Percentiles rank a stretch among this genome's conserved stretches.
Evolutionary conservation across 1,140 invertebrate species (phyloP).

Genomic region (Melitaea cinxia): DNA sequence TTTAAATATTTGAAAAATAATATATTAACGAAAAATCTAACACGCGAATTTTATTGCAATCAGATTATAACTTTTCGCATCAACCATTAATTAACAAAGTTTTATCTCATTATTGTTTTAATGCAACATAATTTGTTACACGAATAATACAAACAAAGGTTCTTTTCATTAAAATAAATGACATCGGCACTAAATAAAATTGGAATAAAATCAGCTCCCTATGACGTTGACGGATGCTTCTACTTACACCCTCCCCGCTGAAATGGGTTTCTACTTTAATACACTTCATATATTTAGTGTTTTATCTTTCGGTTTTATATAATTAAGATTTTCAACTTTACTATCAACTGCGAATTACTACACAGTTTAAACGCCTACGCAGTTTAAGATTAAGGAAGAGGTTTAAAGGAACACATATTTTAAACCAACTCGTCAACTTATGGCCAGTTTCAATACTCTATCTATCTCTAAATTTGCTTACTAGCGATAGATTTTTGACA

Average conservation of each 20-base stretch:
- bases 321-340: constrained; percentile 1
- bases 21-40: too few relatives aligned
- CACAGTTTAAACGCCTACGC: too few relatives aligned
- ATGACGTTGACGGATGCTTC: constrained; percentile 22
- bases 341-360: not conserved
- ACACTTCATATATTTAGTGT: constrained; percentile 3
- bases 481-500: too few relatives aligned
- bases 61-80: too few relatives aligned
- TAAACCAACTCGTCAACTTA: too few relatives aligned
- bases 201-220: not conserved
- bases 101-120: not conserved
- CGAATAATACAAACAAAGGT: not conserved
- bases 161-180: not conserved
- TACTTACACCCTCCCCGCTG: constrained; percentile 4
- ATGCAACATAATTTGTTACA: not conserved
- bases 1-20: too few relatives aligned
- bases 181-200: constrained; percentile 7
- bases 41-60: too few relatives aligned
- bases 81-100: too few relatives aligned
- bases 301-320: constrained; percentile 3
- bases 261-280: constrained; percentile 17
- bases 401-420: too few relatives aligned
- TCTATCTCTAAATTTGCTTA: too few relatives aligned
- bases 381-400: too few relatives aligned
- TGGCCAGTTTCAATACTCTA: too few relatives aligned